These are phyloP conservation scores for Lasioglossum morio DNA, from an alignment of 2,888 invertebrate genomes.

Conservation along the genomic window DNA sequence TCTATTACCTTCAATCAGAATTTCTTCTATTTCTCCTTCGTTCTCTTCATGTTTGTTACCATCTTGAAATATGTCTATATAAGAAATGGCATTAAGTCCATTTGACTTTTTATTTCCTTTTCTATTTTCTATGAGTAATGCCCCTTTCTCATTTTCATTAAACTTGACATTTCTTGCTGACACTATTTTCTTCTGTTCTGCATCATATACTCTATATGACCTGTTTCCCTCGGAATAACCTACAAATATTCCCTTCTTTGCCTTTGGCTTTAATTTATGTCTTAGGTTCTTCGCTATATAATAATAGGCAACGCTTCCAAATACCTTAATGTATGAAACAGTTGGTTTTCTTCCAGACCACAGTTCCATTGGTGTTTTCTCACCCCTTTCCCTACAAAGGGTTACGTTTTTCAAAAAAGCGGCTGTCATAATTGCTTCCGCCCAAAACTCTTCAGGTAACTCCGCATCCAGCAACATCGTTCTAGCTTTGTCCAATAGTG, in stretches of 20 bases:
- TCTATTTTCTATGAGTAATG: too few relatives aligned
- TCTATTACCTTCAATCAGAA: too few relatives aligned
- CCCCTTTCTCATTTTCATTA: neutral
- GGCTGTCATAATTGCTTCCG: neutral
- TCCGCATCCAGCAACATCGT: neutral
- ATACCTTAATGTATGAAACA: conserved; percentile 8
- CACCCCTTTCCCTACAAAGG: neutral
- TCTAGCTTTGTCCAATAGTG: neutral
- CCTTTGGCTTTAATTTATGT: neutral
- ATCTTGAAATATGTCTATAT: too few relatives aligned
- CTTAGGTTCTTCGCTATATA: neutral
- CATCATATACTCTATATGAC: conserved; percentile 23
- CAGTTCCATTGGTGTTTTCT: conserved; percentile 1
- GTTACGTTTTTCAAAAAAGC: neutral
- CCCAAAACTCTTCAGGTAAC: neutral
- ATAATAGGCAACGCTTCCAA: conserved; percentile 10
- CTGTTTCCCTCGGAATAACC: conserved; percentile 10
- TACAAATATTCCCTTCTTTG: conserved; percentile 7
- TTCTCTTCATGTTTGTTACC: too few relatives aligned
- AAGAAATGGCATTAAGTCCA: too few relatives aligned
- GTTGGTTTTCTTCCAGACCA: conserved; percentile 5
- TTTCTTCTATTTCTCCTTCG: too few relatives aligned
- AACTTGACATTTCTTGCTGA: conserved; percentile 15
- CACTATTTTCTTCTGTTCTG: neutral
- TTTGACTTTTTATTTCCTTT: too few relatives aligned